Evolutionary conservation across 2,888 invertebrate genomes (phyloP).

Genomic region (Orthosia gracilis): DNA sequence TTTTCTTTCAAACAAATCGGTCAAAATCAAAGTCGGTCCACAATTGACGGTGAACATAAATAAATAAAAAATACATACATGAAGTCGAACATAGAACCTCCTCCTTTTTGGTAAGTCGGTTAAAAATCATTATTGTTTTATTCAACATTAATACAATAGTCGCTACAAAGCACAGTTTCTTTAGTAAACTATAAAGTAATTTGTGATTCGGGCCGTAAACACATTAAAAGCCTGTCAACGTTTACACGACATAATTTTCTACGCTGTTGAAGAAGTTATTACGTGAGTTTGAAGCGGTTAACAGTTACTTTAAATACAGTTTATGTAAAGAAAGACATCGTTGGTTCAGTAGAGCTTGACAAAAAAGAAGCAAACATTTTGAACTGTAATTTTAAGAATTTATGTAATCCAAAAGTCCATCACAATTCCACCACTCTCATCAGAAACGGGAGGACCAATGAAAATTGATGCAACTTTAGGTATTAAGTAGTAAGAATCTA

Average conservation of each 20-base stretch:
- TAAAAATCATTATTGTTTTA: too few species aligned
- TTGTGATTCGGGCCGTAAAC: conserved; percentile 27
- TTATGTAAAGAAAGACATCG: conserved; percentile 1
- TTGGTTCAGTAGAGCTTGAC: conserved; percentile 15
- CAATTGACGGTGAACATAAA: too few species aligned
- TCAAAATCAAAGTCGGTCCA: too few species aligned
- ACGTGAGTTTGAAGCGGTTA: neutral
- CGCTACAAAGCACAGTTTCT: conserved; percentile 1
- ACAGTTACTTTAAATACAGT: conserved; percentile 12
- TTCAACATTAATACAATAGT: neutral
- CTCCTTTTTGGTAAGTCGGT: too few species aligned
- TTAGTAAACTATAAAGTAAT: conserved; percentile 23
- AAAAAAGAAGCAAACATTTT: neutral
- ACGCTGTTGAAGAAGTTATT: conserved; percentile 40
- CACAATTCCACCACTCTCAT: neutral
- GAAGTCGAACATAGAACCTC: too few species aligned
- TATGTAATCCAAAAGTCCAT: too few species aligned
- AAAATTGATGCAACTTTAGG: too few species aligned
- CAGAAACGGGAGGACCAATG: neutral
- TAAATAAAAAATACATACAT: too few species aligned
- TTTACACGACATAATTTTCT: conserved; percentile 34
- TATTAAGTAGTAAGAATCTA: too few species aligned
- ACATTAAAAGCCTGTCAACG: conserved; percentile 45
- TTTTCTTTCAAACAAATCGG: too few species aligned
- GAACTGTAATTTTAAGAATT: neutral